Percentiles rank a stretch among this genome's conserved stretches.
Evolutionary conservation across 2,888 invertebrate genomes (phyloP).

Genomic region (Epirrhoe alternata): DNA sequence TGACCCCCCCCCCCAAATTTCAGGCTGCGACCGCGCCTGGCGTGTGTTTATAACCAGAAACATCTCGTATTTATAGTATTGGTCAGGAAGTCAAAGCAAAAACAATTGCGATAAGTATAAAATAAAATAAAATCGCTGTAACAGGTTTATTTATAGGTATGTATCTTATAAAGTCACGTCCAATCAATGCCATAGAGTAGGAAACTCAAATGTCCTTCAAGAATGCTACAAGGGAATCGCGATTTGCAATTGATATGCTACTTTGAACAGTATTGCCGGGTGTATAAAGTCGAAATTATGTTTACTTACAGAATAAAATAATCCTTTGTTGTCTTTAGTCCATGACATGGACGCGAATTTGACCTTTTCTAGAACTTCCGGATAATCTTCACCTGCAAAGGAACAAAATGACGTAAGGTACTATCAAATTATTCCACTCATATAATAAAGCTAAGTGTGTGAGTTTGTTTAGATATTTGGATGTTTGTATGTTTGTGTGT

Average conservation of each 20-base stretch:
- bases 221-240: neutral
- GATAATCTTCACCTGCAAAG: constrained; percentile 90
- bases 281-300: neutral
- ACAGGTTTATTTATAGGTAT: no score
- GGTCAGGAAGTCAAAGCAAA: no score
- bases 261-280: constrained; percentile 1
- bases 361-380: constrained; percentile 95
- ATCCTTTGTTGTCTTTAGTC: constrained; percentile 97
- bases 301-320: constrained; percentile 94
- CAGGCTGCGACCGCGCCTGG: no score
- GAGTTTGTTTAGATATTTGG: no score
- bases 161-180: constrained; percentile 8
- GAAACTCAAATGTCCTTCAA: constrained; percentile 15
- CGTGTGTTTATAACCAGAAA: no score
- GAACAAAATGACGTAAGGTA: constrained; percentile 1
- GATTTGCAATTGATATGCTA: neutral
- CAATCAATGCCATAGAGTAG: constrained; percentile 31
- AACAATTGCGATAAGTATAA: no score
- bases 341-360: constrained; percentile 97
- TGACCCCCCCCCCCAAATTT: no score
- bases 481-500: no score
- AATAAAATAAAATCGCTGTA: no score
- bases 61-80: no score
- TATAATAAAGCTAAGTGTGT: no score
- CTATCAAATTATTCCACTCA: no score